These are phyloP conservation scores for Pomacea maculata DNA, from an alignment of 1,140 invertebrate species.

Conservation along the genomic window DNA sequence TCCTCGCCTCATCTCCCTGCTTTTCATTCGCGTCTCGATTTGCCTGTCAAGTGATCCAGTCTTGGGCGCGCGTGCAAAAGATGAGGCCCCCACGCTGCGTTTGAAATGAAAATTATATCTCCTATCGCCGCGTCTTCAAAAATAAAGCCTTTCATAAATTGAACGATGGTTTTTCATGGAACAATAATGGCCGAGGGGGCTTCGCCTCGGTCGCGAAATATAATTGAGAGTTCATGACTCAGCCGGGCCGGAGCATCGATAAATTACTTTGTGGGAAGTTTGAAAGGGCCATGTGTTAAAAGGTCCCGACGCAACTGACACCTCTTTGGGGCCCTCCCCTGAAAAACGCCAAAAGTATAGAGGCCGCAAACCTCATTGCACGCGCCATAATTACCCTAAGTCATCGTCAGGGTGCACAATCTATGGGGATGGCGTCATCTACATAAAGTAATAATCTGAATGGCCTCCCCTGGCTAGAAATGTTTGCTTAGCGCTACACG, in stretches of 20 bases:
- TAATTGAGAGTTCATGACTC: conserved; percentile 21
- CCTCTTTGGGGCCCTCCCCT: neutral
- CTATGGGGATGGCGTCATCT: neutral
- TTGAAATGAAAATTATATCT: conserved; percentile 29
- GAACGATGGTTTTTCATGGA: conserved; percentile 11
- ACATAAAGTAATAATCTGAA: conserved; percentile 2
- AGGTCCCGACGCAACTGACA: conserved; percentile 10
- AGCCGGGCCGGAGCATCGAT: conserved; percentile 6
- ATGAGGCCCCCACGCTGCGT: conserved; percentile 14
- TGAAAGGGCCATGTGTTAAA: conserved; percentile 9
- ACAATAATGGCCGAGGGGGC: conserved; percentile 4
- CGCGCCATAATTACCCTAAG: no score
- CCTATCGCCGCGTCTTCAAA: conserved; percentile 9
- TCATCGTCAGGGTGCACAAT: conserved; percentile 1
- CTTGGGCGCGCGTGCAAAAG: neutral
- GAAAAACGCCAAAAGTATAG: neutral
- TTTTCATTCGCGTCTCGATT: conserved; percentile 3
- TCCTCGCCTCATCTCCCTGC: neutral
- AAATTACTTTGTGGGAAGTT: conserved; percentile 18
- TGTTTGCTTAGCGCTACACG: neutral
- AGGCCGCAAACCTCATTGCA: neutral
- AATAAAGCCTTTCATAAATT: conserved; percentile 20
- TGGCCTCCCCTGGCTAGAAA: neutral
- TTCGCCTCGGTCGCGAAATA: neutral
- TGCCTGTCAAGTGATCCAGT: conserved; percentile 16